Percentiles rank a stretch among this genome's conserved stretches.
Evolutionary conservation across 2,797 vertebrate species (phyloP).

Genomic region (Epinephelus awoara): DNA sequence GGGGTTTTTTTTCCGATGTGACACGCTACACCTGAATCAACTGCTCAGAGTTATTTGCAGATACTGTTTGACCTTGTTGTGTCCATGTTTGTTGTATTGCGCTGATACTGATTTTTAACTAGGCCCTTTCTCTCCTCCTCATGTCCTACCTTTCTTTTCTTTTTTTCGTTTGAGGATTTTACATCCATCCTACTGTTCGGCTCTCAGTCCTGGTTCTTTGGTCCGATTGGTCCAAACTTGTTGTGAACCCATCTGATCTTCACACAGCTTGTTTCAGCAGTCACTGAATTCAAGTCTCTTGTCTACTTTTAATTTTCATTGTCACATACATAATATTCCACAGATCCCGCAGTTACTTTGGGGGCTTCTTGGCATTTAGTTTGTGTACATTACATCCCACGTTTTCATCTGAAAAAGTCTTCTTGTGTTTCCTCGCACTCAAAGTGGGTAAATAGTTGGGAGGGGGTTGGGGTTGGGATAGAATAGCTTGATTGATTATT

Average conservation of each 20-base stretch:
- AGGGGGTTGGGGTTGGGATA: conserved; percentile 61
- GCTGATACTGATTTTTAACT: conserved; percentile 51
- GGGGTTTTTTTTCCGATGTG: background rate
- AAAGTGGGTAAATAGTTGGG: conserved; percentile 65
- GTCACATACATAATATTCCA: conserved; percentile 37
- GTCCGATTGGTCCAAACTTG: conserved; percentile 44
- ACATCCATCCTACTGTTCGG: background rate
- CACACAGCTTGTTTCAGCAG: conserved; percentile 35
- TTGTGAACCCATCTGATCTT: conserved; percentile 3
- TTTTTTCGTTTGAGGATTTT: conserved; percentile 1
- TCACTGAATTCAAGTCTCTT: conserved; percentile 44
- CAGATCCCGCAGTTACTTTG: background rate
- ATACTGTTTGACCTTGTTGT: conserved; percentile 50
- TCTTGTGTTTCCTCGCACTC: conserved; percentile 37
- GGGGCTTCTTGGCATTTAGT: conserved; percentile 45
- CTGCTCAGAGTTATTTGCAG: conserved; percentile 45
- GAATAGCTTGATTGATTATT: conserved; percentile 82
- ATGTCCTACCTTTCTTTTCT: background rate
- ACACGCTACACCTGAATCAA: conserved; percentile 3
- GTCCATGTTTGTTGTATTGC: conserved; percentile 76
- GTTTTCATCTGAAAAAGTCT: conserved; percentile 40
- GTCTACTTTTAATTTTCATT: background rate
- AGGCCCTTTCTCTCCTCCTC: conserved; percentile 23
- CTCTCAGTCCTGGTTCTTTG: conserved; percentile 47
- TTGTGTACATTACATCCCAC: conserved; percentile 58